A percentile compares a stretch with the other conserved stretches of the same genome.
Conservation (phyloP, 2,113 vertebrate species). For the Lepus americanus region DNA sequence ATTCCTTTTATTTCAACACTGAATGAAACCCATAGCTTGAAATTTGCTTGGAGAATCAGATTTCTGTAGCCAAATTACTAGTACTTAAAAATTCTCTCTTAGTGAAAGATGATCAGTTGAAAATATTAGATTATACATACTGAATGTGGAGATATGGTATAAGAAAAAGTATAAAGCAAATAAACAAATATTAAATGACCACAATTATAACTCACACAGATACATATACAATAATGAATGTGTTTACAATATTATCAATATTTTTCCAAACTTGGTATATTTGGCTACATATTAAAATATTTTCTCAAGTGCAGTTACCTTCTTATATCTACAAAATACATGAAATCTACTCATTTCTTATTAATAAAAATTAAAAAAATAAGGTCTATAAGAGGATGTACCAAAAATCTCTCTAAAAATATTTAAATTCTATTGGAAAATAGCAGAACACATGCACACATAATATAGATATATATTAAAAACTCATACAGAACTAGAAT, state of each 20-base stretch:
- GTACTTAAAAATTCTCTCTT: neutral
- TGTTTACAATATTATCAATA: neutral
- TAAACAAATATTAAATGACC: neutral
- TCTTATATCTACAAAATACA: too few relatives aligned
- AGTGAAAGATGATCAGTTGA: neutral
- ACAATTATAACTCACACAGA: neutral
- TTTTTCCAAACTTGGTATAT: neutral
- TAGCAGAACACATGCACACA: neutral
- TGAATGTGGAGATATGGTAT: neutral
- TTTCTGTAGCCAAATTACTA: neutral
- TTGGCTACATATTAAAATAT: neutral
- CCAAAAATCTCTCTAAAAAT: neutral
- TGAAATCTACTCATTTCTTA: too few relatives aligned
- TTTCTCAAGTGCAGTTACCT: too few relatives aligned
- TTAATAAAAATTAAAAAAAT: too few relatives aligned
- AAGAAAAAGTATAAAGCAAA: neutral
- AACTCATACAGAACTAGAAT: neutral
- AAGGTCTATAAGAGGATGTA: too few relatives aligned
- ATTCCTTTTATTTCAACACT: slow-evolving; percentile 4
- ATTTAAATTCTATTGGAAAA: slow-evolving; percentile 30
- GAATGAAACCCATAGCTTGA: neutral
- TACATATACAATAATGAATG: neutral
- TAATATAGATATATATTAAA: neutral
- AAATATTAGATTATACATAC: neutral
- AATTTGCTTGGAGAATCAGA: neutral